These are phyloP conservation scores for Hypanus sabinus DNA, from an alignment of 2,113 vertebrate genomes.

Conservation along the genomic window DNA sequence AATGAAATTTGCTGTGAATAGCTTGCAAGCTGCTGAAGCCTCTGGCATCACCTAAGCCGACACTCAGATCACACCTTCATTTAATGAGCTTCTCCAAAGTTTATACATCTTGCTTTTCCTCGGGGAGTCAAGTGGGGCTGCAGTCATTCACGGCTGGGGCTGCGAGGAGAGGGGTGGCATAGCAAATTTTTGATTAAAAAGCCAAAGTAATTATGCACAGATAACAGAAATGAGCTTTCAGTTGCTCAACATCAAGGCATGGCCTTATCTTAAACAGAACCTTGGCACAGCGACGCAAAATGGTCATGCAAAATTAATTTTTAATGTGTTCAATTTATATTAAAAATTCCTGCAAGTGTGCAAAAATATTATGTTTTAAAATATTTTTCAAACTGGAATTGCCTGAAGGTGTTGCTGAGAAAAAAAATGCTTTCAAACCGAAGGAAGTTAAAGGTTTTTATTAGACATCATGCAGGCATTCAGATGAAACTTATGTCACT, in stretches of 20 bases:
- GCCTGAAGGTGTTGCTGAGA: conserved; percentile 76
- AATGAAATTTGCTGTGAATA: conserved; percentile 56
- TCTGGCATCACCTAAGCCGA: conserved; percentile 53
- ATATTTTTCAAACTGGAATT: conserved; percentile 53
- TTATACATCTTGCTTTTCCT: conserved; percentile 64
- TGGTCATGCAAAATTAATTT: conserved; percentile 80
- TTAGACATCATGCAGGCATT: conserved; percentile 92
- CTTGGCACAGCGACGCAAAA: conserved; percentile 73
- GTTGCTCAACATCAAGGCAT: conserved; percentile 68
- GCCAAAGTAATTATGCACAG: conserved; percentile 66
- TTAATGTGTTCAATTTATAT: conserved; percentile 82
- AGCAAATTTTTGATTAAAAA: conserved; percentile 65
- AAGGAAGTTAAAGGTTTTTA: conserved; percentile 78
- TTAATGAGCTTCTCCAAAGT: conserved; percentile 78
- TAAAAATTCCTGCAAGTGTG: conserved; percentile 80
- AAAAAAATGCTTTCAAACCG: conserved; percentile 72
- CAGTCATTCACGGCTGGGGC: conserved; percentile 58
- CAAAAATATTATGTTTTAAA: conserved; percentile 46
- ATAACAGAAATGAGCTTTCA: conserved; percentile 58
- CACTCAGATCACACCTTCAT: conserved; percentile 67
- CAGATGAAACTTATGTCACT: conserved; percentile 82
- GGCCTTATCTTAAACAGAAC: conserved; percentile 71
- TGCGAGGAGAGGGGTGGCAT: conserved; percentile 50
- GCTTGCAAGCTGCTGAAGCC: conserved; percentile 55
- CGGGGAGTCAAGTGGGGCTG: conserved; percentile 64